These are phyloP conservation scores for Piscicola geometra DNA, from an alignment of 2,888 invertebrate genomes.

Conservation along the genomic window DNA sequence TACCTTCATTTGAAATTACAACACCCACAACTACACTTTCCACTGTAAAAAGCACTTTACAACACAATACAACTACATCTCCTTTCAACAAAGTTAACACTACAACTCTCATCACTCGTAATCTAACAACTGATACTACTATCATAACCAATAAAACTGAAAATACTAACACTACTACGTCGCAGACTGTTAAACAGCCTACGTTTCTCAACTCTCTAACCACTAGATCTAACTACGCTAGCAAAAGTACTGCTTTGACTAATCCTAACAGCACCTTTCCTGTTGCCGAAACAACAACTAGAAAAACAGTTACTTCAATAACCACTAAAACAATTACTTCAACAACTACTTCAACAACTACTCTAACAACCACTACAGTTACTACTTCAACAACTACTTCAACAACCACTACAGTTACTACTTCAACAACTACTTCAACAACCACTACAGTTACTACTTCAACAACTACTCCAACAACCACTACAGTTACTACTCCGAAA, in stretches of 20 bases:
- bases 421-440: conserved; percentile 1
- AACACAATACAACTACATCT: too few species aligned
- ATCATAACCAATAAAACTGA: too few species aligned
- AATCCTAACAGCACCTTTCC: neutral
- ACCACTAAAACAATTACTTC: conserved; percentile 5
- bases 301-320: neutral
- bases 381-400: conserved; percentile 8
- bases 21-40: too few species aligned
- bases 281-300: neutral
- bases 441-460: conserved; percentile 13
- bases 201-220: too few species aligned
- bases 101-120: too few species aligned
- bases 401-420: conserved; percentile 9
- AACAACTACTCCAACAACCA: neutral
- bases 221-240: neutral
- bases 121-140: too few species aligned
- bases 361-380: conserved; percentile 3
- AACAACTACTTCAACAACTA: conserved; percentile 4
- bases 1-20: too few species aligned
- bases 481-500: neutral
- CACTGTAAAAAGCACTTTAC: too few species aligned
- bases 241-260: neutral
- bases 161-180: too few species aligned
- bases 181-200: too few species aligned
- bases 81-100: too few species aligned